phyloP scores from a whole-genome alignment of 2,113 vertebrate species.

The Dinomys branickii region DNA sequence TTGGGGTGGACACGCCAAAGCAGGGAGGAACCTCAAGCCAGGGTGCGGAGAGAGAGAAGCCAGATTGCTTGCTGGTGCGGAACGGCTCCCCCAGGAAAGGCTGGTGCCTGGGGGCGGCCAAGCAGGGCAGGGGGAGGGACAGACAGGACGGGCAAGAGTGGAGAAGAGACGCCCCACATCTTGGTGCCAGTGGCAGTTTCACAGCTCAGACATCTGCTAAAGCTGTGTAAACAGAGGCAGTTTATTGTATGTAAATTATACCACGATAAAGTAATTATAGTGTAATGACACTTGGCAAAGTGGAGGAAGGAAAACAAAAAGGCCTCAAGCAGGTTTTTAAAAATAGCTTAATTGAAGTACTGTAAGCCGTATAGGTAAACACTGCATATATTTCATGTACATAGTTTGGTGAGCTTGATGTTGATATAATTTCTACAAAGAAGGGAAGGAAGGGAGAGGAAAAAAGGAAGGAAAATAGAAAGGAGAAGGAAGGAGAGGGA shows the following conservation, averaged over 20 bases:
- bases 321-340: neutral
- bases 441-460: too few relatives aligned
- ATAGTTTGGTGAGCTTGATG: neutral
- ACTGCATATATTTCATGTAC: too few relatives aligned
- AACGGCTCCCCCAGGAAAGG: neutral
- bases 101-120: too few relatives aligned
- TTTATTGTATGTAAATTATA: neutral
- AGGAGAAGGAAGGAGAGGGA: neutral
- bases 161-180: too few relatives aligned
- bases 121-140: too few relatives aligned
- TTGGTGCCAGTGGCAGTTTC: too few relatives aligned
- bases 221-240: neutral
- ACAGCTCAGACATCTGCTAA: too few relatives aligned
- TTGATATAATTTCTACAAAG: neutral
- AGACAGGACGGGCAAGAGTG: neutral
- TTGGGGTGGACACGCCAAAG: neutral
- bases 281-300: too few relatives aligned
- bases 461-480: neutral
- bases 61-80: accelerated
- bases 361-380: too few relatives aligned
- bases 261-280: neutral
- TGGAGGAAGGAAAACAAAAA: neutral
- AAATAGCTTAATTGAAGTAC: too few relatives aligned
- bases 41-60: too few relatives aligned
- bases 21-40: too few relatives aligned